These are phyloP conservation scores for Caenorhabditis panamensis DNA, from an alignment of 2,888 invertebrate genomes.

Conservation along the genomic window DNA sequence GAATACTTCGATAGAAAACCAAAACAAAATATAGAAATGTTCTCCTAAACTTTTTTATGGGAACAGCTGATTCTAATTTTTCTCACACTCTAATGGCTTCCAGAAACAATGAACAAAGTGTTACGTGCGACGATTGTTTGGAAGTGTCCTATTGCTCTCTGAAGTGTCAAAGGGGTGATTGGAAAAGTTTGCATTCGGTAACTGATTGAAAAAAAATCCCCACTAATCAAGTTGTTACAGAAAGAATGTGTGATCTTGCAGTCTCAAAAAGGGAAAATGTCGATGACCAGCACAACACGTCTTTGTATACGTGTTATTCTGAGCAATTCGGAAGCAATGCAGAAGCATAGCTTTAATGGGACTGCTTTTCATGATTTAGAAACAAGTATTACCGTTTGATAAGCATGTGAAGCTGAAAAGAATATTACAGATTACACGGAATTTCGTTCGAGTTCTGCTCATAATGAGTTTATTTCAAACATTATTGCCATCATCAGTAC, in stretches of 20 bases:
- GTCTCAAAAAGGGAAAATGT: not conserved
- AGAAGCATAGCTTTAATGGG: constrained; percentile 26
- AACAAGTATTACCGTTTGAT: too few species aligned
- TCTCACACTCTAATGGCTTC: too few species aligned
- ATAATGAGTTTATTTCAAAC: constrained; percentile 42
- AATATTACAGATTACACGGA: constrained; percentile 44
- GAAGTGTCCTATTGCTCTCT: constrained; percentile 44
- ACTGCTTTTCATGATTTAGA: constrained; percentile 37
- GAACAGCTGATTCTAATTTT: not conserved
- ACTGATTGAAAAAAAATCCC: not conserved
- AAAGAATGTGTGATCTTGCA: constrained; percentile 48
- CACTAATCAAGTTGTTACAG: constrained; percentile 6
- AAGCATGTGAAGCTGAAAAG: too few species aligned
- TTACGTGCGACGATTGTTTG: constrained; percentile 46
- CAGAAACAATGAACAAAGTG: not conserved
- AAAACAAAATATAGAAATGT: too few species aligned
- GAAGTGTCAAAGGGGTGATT: constrained; percentile 54
- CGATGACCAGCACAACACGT: constrained; percentile 33
- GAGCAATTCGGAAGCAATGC: not conserved
- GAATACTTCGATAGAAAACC: too few species aligned
- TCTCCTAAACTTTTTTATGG: not conserved
- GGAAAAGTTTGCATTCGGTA: constrained; percentile 46
- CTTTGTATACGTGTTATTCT: constrained; percentile 38
- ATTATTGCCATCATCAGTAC: constrained; percentile 32
- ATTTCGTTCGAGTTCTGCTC: constrained; percentile 24